Evolutionary conservation across 2,888 invertebrate genomes (phyloP).

Genomic region (Ophraella communa): DNA sequence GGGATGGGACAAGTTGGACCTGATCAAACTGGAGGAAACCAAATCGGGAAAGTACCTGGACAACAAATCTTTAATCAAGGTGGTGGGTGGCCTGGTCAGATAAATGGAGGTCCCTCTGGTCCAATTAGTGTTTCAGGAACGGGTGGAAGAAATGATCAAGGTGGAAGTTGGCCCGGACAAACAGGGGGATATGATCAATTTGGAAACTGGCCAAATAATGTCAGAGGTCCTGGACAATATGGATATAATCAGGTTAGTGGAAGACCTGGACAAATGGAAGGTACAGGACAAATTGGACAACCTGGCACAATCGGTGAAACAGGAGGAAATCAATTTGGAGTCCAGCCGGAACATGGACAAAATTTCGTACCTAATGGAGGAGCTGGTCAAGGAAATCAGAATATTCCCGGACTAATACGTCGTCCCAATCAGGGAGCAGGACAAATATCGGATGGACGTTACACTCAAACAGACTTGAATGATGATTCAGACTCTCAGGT

Average conservation of each 20-base stretch:
- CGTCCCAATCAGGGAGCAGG: constrained; percentile 15
- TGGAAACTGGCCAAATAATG: constrained; percentile 18
- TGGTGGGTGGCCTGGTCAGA: constrained; percentile 8
- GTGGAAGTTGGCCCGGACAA: constrained; percentile 20
- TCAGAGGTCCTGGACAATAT: neutral
- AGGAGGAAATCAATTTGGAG: neutral
- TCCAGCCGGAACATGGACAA: no score
- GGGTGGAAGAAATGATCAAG: neutral
- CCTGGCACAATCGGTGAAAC: constrained; percentile 3
- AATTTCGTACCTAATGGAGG: no score
- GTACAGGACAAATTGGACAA: constrained; percentile 17
- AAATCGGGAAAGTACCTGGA: constrained; percentile 2
- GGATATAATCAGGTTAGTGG: no score
- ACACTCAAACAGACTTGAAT: constrained; percentile 3
- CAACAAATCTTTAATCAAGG: neutral
- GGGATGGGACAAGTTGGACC: constrained; percentile 20
- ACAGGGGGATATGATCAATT: constrained; percentile 17
- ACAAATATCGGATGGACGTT: neutral
- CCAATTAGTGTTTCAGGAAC: constrained; percentile 1
- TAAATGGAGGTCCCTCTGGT: constrained; percentile 10
- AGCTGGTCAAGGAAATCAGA: no score
- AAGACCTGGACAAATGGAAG: constrained; percentile 25
- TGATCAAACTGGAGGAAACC: constrained; percentile 24
- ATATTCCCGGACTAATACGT: constrained; percentile 15
- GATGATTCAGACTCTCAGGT: constrained; percentile 79